phyloP scores from a whole-genome alignment of 2,888 invertebrate genomes.

The Bursaphelenchus okinawaensis region DNA sequence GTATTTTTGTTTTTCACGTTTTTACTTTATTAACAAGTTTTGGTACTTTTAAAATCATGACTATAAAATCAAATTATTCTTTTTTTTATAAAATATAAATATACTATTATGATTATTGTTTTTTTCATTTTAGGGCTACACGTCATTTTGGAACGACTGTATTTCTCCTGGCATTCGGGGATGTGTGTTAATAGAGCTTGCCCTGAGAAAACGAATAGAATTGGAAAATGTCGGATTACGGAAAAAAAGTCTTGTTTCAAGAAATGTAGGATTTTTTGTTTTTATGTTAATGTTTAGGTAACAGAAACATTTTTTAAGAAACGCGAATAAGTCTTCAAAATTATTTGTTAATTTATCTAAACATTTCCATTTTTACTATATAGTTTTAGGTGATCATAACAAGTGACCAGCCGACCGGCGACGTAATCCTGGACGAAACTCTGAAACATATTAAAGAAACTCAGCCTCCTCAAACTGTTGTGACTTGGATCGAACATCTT shows the following conservation, averaged over 20 bases:
- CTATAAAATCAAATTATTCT: no score
- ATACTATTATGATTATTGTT: not conserved
- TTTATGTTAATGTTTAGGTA: not conserved
- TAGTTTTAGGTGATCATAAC: slow-evolving; percentile 64
- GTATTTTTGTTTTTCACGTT: slow-evolving; percentile 62
- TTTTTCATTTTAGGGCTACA: slow-evolving; percentile 73
- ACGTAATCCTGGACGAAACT: slow-evolving; percentile 81
- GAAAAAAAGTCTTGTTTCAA: slow-evolving; percentile 78
- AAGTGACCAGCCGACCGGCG: slow-evolving; percentile 88
- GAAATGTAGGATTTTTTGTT: slow-evolving; percentile 65
- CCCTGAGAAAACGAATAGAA: slow-evolving; percentile 86
- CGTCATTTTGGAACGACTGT: slow-evolving; percentile 99
- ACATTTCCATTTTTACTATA: slow-evolving; percentile 4
- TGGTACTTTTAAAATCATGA: no score
- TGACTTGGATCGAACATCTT: slow-evolving; percentile 86
- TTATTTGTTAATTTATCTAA: not conserved
- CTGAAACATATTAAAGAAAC: slow-evolving; percentile 96
- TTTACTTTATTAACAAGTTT: no score
- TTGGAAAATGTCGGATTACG: slow-evolving; percentile 90
- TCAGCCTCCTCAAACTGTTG: slow-evolving; percentile 90
- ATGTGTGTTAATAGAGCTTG: slow-evolving; percentile 94
- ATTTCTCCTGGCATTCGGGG: slow-evolving; percentile 97
- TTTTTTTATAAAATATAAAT: no score
- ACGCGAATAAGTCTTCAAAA: not conserved
- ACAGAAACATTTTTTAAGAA: not conserved